Evolutionary conservation across 2,888 invertebrate genomes (phyloP).

Genomic region (Caenorhabditis parvicauda): DNA sequence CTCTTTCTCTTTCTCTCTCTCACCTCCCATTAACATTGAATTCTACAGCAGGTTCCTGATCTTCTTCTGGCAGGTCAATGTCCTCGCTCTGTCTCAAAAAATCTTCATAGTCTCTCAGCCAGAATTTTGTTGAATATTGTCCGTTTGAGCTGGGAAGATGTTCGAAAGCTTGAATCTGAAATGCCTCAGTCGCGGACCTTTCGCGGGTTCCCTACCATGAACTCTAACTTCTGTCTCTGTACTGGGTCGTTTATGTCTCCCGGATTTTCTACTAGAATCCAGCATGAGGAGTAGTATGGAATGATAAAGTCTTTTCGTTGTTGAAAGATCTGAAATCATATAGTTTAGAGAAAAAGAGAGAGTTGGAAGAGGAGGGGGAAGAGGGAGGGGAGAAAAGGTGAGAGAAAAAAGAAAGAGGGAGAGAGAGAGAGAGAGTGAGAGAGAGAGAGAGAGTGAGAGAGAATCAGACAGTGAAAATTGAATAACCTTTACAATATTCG

Average conservation of each 20-base stretch:
- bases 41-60: conserved; percentile 27
- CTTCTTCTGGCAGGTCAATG: conserved; percentile 32
- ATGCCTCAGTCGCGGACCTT: background rate
- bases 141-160: conserved; percentile 49
- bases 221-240: conserved; percentile 16
- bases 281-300: conserved; percentile 54
- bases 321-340: conserved; percentile 40
- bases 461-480: background rate
- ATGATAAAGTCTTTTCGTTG: conserved; percentile 53
- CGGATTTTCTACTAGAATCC: conserved; percentile 56
- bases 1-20: no score
- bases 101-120: conserved; percentile 52
- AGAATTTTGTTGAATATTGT: conserved; percentile 56
- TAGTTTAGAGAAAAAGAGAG: no score
- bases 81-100: conserved; percentile 43
- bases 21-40: conserved; percentile 30
- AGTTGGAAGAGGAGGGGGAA: background rate
- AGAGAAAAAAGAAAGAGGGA: no score
- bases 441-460: conserved; percentile 1
- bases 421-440: conserved; percentile 1
- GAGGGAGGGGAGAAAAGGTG: no score
- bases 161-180: conserved; percentile 48
- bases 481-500: conserved; percentile 47
- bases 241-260: conserved; percentile 42
- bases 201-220: background rate